Conservation (phyloP, 2,888 invertebrate species). For the Melanostoma mellinum region DNA sequence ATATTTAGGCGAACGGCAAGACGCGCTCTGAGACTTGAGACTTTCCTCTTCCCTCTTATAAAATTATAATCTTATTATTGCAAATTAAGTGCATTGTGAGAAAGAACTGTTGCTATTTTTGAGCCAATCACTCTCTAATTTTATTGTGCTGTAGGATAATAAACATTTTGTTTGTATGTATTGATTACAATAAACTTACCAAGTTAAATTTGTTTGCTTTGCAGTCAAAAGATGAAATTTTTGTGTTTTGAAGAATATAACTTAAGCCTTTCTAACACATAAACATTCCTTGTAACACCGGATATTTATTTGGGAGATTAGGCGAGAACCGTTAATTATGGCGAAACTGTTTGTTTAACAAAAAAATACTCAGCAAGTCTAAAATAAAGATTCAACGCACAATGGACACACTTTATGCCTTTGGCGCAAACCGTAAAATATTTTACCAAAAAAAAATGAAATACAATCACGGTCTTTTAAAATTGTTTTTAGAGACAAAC, state of each 20-base stretch:
- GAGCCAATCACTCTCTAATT: constrained; percentile 31
- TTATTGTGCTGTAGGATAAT: constrained; percentile 37
- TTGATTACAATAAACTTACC: constrained; percentile 57
- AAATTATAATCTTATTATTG: constrained; percentile 63
- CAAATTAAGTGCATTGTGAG: constrained; percentile 63
- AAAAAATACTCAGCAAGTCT: constrained; percentile 37
- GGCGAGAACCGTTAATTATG: constrained; percentile 58
- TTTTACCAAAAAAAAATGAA: background rate
- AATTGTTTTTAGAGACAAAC: no score
- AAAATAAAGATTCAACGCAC: constrained; percentile 36
- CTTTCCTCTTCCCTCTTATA: constrained; percentile 38
- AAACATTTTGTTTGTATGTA: constrained; percentile 10
- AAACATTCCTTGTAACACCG: constrained; percentile 19
- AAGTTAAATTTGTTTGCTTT: constrained; percentile 41
- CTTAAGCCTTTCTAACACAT: constrained; percentile 19
- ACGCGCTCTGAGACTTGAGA: constrained; percentile 11
- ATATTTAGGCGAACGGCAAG: constrained; percentile 42
- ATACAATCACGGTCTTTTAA: no score
- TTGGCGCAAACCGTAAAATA: constrained; percentile 44
- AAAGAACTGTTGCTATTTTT: constrained; percentile 43
- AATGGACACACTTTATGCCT: constrained; percentile 24
- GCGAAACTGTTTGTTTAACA: constrained; percentile 60
- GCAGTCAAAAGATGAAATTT: constrained; percentile 24
- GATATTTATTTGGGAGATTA: constrained; percentile 43
- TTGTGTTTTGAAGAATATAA: constrained; percentile 32